phyloP scores from a whole-genome alignment of 1,140 invertebrate species.

The Scaptomyza hsui region DNA sequence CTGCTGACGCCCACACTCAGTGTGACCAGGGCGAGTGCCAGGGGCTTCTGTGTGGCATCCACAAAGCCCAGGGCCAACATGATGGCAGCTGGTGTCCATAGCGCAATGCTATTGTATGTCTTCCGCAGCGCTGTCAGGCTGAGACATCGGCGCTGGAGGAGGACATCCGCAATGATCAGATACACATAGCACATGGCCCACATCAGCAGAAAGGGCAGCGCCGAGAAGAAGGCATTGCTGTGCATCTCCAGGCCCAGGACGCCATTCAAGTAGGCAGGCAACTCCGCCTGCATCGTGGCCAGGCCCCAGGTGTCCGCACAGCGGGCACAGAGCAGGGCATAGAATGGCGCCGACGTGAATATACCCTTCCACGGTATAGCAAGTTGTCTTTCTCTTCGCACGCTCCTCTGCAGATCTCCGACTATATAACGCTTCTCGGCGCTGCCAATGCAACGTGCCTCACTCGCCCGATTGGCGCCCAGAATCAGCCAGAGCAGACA shows the following conservation, averaged over 20 bases:
- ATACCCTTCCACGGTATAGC: conserved; percentile 90
- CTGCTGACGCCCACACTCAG: conserved; percentile 91
- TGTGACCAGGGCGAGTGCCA: conserved; percentile 87
- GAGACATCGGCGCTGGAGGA: conserved; percentile 86
- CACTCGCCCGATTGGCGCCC: conserved; percentile 88
- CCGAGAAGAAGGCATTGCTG: conserved; percentile 89
- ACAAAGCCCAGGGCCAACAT: conserved; percentile 87
- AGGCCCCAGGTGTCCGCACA: conserved; percentile 97
- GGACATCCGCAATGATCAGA: conserved; percentile 87
- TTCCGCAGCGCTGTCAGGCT: conserved; percentile 86
- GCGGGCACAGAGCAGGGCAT: conserved; percentile 93
- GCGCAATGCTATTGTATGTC: conserved; percentile 88
- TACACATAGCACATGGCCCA: conserved; percentile 88
- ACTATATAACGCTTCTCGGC: conserved; percentile 87
- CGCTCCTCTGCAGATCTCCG: conserved; percentile 52
- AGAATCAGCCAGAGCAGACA: conserved; percentile 87
- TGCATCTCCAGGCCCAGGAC: conserved; percentile 92
- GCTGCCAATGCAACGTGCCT: conserved; percentile 86
- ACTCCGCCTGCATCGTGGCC: conserved; percentile 95
- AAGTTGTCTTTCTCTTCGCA: conserved; percentile 27
- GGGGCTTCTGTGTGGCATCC: conserved; percentile 83
- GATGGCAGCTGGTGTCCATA: conserved; percentile 86
- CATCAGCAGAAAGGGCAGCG: conserved; percentile 92
- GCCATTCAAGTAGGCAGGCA: conserved; percentile 95
- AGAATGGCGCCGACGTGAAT: conserved; percentile 91